phyloP scores from a whole-genome alignment of 2,888 invertebrate genomes.

The Trilocha varians region DNA sequence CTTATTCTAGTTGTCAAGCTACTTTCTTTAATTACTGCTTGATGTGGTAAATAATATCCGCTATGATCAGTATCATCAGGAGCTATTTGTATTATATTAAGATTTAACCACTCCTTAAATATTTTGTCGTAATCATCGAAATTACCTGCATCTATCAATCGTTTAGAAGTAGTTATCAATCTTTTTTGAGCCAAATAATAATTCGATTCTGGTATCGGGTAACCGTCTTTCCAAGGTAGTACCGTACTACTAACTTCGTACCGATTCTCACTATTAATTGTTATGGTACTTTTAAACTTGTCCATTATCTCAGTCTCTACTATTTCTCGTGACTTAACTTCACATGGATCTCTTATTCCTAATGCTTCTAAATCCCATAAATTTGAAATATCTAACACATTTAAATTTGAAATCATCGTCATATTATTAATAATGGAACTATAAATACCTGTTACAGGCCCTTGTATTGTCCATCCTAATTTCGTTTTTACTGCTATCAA shows the following conservation, averaged over 20 bases:
- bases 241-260: not conserved
- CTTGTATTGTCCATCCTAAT: slow-evolving; percentile 5
- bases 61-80: not conserved
- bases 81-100: not conserved
- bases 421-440: not conserved
- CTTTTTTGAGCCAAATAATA: not conserved
- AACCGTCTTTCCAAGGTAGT: not conserved
- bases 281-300: not conserved
- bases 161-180: not conserved
- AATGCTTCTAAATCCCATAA: not conserved
- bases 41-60: not conserved
- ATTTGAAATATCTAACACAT: not conserved
- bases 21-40: not conserved
- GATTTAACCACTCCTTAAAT: not conserved
- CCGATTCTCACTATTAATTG: not conserved
- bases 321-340: not conserved
- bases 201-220: not conserved
- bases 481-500: too few relatives aligned
- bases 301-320: not conserved
- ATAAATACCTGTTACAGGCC: not conserved
- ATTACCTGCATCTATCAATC: not conserved
- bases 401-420: not conserved
- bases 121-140: not conserved
- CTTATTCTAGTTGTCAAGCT: not conserved
- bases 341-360: not conserved